Percentiles rank a stretch among this genome's conserved stretches.
These are phyloP conservation scores for Nettapus auritus DNA, from an alignment of 2,113 vertebrate genomes.

Conservation along the genomic window DNA sequence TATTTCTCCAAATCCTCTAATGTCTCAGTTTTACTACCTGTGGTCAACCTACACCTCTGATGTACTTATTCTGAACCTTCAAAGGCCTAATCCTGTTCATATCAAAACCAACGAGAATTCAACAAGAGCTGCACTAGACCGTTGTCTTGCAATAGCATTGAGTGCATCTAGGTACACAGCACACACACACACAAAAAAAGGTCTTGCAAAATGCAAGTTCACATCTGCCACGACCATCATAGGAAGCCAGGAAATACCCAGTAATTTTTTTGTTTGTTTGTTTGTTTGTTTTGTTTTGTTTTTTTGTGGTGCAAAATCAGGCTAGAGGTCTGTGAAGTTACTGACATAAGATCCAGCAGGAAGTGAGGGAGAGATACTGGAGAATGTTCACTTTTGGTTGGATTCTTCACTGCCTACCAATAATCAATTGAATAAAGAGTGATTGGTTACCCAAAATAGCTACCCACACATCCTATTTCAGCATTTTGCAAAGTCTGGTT, in stretches of 20 bases:
- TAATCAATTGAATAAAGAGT: neutral
- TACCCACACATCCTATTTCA: neutral
- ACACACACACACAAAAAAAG: neutral
- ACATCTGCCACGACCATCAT: rapidly evolving
- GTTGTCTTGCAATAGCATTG: neutral
- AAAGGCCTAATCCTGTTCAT: neutral
- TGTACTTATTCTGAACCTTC: neutral
- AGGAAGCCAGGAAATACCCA: neutral
- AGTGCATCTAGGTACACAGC: neutral
- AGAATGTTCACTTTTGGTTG: neutral
- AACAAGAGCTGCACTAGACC: neutral
- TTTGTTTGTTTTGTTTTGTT: too few species aligned
- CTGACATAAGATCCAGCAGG: neutral
- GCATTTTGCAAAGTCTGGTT: rapidly evolving
- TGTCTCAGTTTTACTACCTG: neutral
- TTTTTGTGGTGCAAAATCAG: neutral
- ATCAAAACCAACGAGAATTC: neutral
- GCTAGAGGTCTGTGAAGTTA: neutral
- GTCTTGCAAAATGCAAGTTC: neutral
- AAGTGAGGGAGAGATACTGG: neutral
- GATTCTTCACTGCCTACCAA: neutral
- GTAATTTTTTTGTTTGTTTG: too few species aligned
- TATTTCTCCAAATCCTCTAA: neutral
- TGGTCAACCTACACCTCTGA: neutral
- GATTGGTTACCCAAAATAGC: neutral